phyloP scores from a whole-genome alignment of 2,113 vertebrate species.

The Rhinoptilus africanus region DNA sequence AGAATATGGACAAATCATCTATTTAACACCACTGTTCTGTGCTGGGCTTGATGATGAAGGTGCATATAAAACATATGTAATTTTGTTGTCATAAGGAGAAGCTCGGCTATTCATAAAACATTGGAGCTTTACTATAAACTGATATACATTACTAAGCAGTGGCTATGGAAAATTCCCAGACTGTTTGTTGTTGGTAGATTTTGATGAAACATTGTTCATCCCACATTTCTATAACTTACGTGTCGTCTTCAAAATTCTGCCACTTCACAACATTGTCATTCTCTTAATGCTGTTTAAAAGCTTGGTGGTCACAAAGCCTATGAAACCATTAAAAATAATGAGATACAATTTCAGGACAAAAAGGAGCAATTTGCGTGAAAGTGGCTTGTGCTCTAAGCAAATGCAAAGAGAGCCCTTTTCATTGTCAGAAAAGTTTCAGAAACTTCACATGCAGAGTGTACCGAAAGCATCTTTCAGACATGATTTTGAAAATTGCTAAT shows the following conservation, averaged over 20 bases:
- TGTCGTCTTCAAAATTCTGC: not conserved
- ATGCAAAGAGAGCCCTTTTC: not conserved
- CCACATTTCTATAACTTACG: not conserved
- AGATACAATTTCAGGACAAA: not conserved
- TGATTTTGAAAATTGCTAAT: slow-evolving; percentile 52
- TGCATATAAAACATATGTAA: not conserved
- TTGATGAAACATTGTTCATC: not conserved
- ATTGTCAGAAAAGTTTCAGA: slow-evolving; percentile 33
- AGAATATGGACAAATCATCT: not conserved
- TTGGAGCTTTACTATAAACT: not conserved
- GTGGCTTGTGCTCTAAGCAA: not conserved
- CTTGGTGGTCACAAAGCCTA: not conserved
- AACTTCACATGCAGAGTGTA: slow-evolving; percentile 24
- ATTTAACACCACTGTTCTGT: fast-evolving
- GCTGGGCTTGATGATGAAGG: not conserved
- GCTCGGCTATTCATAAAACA: not conserved
- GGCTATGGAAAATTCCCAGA: not conserved
- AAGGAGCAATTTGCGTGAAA: not conserved
- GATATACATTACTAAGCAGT: not conserved
- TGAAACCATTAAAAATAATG: not conserved
- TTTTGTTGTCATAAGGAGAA: not conserved
- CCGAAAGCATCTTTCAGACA: slow-evolving; percentile 12
- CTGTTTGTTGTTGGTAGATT: not conserved
- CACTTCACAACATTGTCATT: not conserved
- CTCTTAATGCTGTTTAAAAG: not conserved